Percentiles rank a stretch among this genome's conserved stretches.
Conservation (phyloP, 2,888 invertebrate species). For the Syrphus vitripennis region DNA sequence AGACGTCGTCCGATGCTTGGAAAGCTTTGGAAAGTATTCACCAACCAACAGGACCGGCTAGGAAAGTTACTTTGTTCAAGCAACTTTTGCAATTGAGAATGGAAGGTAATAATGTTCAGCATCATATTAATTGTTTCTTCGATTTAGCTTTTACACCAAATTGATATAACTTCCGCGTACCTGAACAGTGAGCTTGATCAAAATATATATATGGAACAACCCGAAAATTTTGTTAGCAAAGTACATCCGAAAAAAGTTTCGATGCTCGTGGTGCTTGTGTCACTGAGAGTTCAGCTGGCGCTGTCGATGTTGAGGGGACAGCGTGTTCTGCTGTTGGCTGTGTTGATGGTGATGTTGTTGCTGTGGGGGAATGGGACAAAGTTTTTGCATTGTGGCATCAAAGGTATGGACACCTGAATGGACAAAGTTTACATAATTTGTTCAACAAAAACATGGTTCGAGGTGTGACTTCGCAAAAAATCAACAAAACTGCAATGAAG, state of each 20-base stretch:
- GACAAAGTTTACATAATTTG: conserved; percentile 5
- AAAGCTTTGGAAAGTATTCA: conserved; percentile 13
- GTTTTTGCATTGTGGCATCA: conserved; percentile 21
- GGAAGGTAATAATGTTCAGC: neutral
- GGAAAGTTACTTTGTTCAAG: conserved; percentile 50
- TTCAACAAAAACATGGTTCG: conserved; percentile 31
- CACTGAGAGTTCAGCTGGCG: neutral
- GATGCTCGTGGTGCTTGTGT: neutral
- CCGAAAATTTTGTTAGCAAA: conserved; percentile 22
- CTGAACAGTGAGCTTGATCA: neutral
- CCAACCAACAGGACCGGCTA: conserved; percentile 44
- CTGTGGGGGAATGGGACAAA: neutral
- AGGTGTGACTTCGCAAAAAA: conserved; percentile 10
- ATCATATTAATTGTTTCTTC: neutral
- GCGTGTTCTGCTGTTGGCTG: neutral
- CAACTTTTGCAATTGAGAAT: conserved; percentile 27
- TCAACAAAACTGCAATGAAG: conserved; percentile 4
- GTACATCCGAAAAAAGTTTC: neutral
- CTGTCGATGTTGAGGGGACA: neutral
- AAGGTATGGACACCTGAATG: conserved; percentile 29
- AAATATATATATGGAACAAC: conserved; percentile 27
- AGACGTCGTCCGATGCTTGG: conserved; percentile 55
- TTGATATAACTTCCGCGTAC: no score
- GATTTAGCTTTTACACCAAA: neutral
- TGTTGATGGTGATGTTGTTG: neutral